Evolutionary conservation across 92 coral and sea anemone species (phyloP), one percentile per base, ranked within the genome.

Genomic region (Nematostella vectensis): DNA sequence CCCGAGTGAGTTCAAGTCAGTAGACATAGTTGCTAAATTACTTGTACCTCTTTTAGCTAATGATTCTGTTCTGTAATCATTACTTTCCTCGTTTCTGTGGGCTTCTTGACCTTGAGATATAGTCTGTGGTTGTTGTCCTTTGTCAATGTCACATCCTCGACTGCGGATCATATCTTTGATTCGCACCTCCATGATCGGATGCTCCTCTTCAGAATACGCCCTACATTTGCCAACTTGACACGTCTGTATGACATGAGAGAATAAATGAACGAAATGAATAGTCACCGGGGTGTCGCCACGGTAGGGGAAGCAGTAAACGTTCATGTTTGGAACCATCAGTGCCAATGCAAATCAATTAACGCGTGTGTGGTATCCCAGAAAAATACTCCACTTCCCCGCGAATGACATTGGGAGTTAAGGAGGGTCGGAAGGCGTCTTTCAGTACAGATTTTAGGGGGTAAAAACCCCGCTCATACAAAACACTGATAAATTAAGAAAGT

Each of bases 161-260:
- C 65, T 70, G 25, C 42, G 55, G 27, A 91, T 75, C 73, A 86
- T 76, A 8, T 47, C 74, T 12, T 70, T 76, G 36, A 91, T 91
- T 38, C 60, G 28, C 22, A 4, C 31, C 30, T 68, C 81, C 62
- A 64, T 52, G 2, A 29, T 43, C 2, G 37, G 8, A 1, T 75
- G 65, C 18, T 69, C 51, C 28, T 75, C 78, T 24, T 15, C 57
- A 11, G 49, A 54, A 50, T 86, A 82, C 3, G 68, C 71, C 38
- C 96, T 82, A n/a, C 9, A 43, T 47, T 77, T 63, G 48, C 98
- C 98, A 42, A 91, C 64, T 29, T 91, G 98, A 40, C 98, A 91
- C 20, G 74, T 68, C 98, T 91, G 78, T 8, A 16, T 11, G 8
- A 38, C 18, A 40, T 19, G 9, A 55, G 11, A 18, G 50, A 24